These are phyloP conservation scores for Catostomus latipinnis DNA, from an alignment of 2,797 vertebrate genomes.

Conservation along the genomic window DNA sequence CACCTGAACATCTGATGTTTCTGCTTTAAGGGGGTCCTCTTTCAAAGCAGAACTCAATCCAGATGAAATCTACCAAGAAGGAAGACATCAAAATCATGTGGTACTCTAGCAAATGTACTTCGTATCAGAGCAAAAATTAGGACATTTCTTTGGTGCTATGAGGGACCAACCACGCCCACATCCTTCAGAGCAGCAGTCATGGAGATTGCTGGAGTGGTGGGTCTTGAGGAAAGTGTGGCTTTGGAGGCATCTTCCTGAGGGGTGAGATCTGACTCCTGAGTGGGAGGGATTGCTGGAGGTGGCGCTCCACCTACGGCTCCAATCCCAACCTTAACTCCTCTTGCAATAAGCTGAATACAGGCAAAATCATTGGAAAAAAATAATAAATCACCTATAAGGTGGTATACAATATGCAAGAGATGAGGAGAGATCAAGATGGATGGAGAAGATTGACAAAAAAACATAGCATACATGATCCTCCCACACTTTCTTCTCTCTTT, in stretches of 20 bases:
- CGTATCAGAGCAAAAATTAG: neutral
- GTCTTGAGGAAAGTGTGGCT: constrained; percentile 69
- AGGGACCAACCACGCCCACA: constrained; percentile 88
- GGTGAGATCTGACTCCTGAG: constrained; percentile 57
- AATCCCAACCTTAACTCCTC: constrained; percentile 78
- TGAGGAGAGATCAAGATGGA: too few species aligned
- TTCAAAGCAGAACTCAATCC: constrained; percentile 70
- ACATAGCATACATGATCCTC: constrained; percentile 88
- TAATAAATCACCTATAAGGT: neutral
- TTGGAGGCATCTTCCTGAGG: constrained; percentile 74
- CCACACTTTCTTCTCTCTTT: constrained; percentile 92
- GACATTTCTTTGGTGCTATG: neutral
- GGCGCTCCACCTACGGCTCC: constrained; percentile 68
- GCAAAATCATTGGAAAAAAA: constrained; percentile 10
- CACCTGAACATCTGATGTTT: constrained; percentile 72
- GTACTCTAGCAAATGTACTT: neutral
- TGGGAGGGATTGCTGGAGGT: constrained; percentile 66
- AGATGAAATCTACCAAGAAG: constrained; percentile 41
- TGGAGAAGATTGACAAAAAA: neutral
- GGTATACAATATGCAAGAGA: neutral
- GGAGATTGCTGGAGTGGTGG: constrained; percentile 82
- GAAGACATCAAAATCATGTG: neutral
- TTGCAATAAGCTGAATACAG: constrained; percentile 80
- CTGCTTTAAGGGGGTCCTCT: constrained; percentile 76
- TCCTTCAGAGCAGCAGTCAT: constrained; percentile 95